Percentiles rank a stretch among this genome's conserved stretches.
phyloP scores from a whole-genome alignment of 2,797 vertebrate genomes.

The Sylvilagus floridanus region DNA sequence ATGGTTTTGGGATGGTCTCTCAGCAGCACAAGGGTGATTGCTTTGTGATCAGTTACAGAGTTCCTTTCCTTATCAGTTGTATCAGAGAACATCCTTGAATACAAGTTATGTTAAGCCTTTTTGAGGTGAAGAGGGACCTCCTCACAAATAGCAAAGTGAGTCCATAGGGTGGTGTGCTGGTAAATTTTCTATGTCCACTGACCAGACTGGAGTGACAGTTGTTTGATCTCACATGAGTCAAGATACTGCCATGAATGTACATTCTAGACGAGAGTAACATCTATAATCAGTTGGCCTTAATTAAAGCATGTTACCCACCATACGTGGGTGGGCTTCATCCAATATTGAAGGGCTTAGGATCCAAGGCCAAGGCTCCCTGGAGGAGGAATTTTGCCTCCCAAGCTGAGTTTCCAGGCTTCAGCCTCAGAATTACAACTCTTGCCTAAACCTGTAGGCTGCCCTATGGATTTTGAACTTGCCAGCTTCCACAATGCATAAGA shows the following conservation, averaged over 20 bases:
- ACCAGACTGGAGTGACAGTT: neutral
- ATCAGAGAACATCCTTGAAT: neutral
- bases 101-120: neutral
- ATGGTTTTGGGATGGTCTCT: neutral
- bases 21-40: neutral
- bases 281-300: neutral
- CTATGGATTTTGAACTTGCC: neutral
- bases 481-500: rapidly evolving
- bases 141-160: neutral
- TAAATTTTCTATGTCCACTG: neutral
- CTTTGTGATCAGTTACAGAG: neutral
- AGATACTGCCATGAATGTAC: neutral
- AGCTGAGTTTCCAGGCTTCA: rapidly evolving
- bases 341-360: neutral
- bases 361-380: neutral
- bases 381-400: neutral
- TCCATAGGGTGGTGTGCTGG: neutral
- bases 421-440: neutral
- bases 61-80: neutral
- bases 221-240: neutral
- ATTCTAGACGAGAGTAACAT: neutral
- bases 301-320: neutral
- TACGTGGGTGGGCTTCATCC: neutral
- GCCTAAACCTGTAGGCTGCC: too few relatives aligned
- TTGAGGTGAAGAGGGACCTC: neutral